Base-by-base conservation (phyloP, 2,113 vertebrate genomes). In the Ammodramus savannarum region DNA sequence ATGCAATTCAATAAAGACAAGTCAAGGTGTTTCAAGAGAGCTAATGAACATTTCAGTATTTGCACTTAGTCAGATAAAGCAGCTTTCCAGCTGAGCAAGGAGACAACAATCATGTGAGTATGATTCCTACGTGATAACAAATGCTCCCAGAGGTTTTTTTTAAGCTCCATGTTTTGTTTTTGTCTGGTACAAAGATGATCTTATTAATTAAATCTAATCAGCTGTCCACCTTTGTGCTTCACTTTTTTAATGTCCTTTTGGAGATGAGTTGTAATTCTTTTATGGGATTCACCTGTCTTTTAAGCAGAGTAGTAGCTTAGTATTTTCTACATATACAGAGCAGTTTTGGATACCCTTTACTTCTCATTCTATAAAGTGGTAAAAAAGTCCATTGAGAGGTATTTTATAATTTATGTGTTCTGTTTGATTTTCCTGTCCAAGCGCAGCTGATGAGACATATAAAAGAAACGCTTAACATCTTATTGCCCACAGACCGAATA, bases 1-100 rank as follows among this genome's bases (percentile, higher is more conserved):
- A 96, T 88, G 90, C 87, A 93, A 90, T 94, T 96, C 93, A 86
- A 85, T 96, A 95, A 95, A 93, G 91, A 88, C 82, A 96, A 94
- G 85, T 39, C 85, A 95, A 96, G 87, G 75, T 94, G 90, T 88
- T 95, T 85, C 93, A 58, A 39, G 91, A 79, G 51, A 91, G 79
- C 88, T 96, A 90, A 96, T 74, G 93, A 96, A 69, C 94, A 87
- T 78, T 94, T 91, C 3, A 12, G 85, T 88, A 90, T 86, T 96
- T 88, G 75, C 87, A 85, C 93, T 77, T 93, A 96, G 94, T 93
- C 91, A 94, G 89, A 96, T 90, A 57, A 67, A 85, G 63, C 68
- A 34, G 36, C 34, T 73, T 95, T 73, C 74, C 71, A 62, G 46
- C 57, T 83, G 81, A 94, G 78, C 85, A 96, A 93, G 89, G 90